Evolutionary conservation across 53 echinoderm and acorn worm genomes (phyloP), one percentile per base, ranked within the genome.

Genomic region (Luidia sarsii): DNA sequence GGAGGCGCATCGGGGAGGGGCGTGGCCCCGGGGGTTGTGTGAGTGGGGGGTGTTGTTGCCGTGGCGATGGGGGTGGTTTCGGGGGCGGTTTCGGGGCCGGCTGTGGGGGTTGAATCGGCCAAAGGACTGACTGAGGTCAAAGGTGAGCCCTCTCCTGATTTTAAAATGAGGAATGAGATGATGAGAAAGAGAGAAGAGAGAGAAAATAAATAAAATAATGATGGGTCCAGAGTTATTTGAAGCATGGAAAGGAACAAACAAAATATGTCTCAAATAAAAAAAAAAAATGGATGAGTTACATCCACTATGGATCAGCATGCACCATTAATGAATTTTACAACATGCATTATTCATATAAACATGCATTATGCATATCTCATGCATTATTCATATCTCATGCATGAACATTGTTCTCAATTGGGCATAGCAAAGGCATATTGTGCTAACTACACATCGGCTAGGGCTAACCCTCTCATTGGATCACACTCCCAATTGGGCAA

Each of bases 311-410:
- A n/a, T n/a, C 24, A 39, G n/a, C n/a, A n/a, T 39, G 22, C 36
- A 72, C 1, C 3, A 27, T n/a, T 29, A 24, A 29, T n/a, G n/a
- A n/a, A n/a, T n/a, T n/a, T n/a, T n/a, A 32, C 18, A 27, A 55
- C 62, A 77, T 77, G 77, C 77, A 77, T 60, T 18, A 61, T 49
- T 48, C 49, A 39, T 45, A 24, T 55, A 28, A 23, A 3, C 50
- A 69, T 69, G 51, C 70, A 49, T 10, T 16, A 50, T 43, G 35
- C 2, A 33, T 51, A 46, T 1, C 32, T 69, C 70, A 51, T 69
- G 50, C 70, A 69, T 50, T 50, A 69, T 69, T 69, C 70, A 69
- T 33, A 7, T 41, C 41, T n/a, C n/a, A n/a, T n/a, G n/a, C n/a
- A n/a, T n/a, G n/a, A n/a, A n/a, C n/a, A n/a, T n/a, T n/a, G n/a